A percentile compares a stretch with the other conserved stretches of the same genome.
Evolutionary conservation across 2,797 vertebrate genomes (phyloP).

Genomic region (Sebastiscus tertius): DNA sequence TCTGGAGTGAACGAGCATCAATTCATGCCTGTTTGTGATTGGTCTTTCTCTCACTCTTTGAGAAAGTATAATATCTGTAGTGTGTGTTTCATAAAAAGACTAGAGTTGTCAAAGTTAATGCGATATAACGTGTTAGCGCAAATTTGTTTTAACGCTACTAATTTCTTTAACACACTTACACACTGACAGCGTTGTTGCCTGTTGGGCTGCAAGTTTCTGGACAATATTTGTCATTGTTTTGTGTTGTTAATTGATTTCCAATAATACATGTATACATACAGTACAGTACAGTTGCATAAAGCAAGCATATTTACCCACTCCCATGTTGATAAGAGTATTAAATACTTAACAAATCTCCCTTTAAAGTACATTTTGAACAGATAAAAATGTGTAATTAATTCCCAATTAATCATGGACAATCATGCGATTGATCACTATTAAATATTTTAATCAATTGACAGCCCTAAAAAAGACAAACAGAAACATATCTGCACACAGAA

Average conservation of each 20-base stretch:
- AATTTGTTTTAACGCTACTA: neutral
- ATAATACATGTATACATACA: too few relatives aligned
- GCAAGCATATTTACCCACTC: too few relatives aligned
- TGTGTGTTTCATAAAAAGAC: neutral
- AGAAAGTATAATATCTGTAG: neutral
- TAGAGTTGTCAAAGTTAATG: neutral
- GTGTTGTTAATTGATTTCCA: too few relatives aligned
- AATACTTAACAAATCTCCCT: too few relatives aligned
- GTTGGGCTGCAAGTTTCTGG: too few relatives aligned
- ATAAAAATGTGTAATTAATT: neutral
- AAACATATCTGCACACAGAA: neutral
- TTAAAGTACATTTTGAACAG: too few relatives aligned
- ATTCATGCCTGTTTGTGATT: neutral
- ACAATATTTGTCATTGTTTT: too few relatives aligned
- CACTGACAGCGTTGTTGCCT: too few relatives aligned
- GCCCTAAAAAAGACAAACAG: neutral
- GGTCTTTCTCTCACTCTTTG: neutral
- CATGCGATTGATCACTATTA: neutral
- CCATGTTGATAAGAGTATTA: too few relatives aligned
- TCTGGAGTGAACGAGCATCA: neutral
- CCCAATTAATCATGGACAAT: neutral
- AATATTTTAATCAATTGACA: neutral
- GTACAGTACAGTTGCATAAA: too few relatives aligned
- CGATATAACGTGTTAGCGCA: neutral
- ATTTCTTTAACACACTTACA: neutral